A percentile compares a stretch with the other conserved stretches of the same genome.
Conservation (phyloP, 2,797 vertebrate species). For the Menidia menidia region DNA sequence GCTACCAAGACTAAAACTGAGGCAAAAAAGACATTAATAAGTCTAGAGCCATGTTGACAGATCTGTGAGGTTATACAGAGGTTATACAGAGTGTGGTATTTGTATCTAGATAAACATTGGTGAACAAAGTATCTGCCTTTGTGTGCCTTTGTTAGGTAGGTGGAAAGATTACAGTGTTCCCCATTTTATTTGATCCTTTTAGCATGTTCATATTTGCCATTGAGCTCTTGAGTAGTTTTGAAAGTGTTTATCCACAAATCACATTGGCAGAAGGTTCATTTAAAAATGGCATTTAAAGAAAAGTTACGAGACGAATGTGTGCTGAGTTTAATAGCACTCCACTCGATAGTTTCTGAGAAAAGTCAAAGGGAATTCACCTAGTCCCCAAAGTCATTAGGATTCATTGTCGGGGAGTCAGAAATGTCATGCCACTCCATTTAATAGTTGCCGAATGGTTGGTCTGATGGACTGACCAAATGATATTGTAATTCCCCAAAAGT, state of each 20-base stretch:
- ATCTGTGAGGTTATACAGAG: not conserved
- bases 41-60: not conserved
- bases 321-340: conserved; percentile 4
- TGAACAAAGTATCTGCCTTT: not conserved
- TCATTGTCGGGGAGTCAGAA: conserved; percentile 31
- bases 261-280: not conserved
- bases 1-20: not conserved
- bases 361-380: not conserved
- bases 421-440: conserved; percentile 27
- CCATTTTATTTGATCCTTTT: not conserved
- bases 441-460: conserved; percentile 16
- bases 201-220: conserved; percentile 2
- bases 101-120: not conserved
- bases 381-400: conserved; percentile 29
- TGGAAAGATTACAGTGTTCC: not conserved
- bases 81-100: not conserved
- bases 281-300: not conserved
- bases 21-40: not conserved
- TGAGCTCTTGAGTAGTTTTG: not conserved
- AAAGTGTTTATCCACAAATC: not conserved
- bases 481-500: conserved; percentile 2
- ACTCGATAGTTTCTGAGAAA: conserved; percentile 11
- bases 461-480: conserved; percentile 15
- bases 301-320: conserved; percentile 6
- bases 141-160: not conserved